A percentile compares a stretch with the other conserved stretches of the same genome.
Evolutionary conservation across 53 echinoderm and acorn worm species (phyloP).

Genomic region (Apostichopus leukothele): DNA sequence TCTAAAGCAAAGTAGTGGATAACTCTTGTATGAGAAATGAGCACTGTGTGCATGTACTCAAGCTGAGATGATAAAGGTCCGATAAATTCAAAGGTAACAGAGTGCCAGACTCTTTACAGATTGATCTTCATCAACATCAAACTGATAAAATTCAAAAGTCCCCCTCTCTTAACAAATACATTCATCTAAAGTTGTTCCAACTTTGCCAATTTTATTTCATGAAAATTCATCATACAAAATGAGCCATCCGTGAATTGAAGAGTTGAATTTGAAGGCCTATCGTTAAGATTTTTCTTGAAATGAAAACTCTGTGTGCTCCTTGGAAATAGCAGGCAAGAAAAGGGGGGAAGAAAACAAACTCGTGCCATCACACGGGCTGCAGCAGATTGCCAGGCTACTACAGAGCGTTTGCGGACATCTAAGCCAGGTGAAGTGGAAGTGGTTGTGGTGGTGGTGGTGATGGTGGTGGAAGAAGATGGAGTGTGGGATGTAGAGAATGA

Average conservation of each 20-base stretch:
- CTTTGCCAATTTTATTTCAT: too few species aligned
- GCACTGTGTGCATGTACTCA: too few species aligned
- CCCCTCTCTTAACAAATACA: too few species aligned
- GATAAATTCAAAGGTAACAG: too few species aligned
- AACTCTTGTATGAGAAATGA: too few species aligned
- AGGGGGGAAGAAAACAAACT: constrained; percentile 30
- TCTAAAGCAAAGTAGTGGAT: too few species aligned
- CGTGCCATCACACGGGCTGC: constrained; percentile 58
- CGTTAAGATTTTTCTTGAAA: too few species aligned
- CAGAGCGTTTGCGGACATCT: constrained; percentile 47
- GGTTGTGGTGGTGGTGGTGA: constrained; percentile 33
- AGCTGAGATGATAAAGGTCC: too few species aligned
- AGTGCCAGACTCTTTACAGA: too few species aligned
- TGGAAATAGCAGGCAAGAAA: not conserved
- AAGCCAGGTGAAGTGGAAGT: constrained; percentile 43
- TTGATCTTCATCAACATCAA: too few species aligned
- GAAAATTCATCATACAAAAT: not conserved
- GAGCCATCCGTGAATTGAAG: not conserved
- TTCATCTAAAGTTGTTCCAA: too few species aligned
- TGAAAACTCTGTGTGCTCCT: constrained; percentile 2
- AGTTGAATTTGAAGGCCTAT: not conserved
- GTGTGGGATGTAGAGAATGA: constrained; percentile 46
- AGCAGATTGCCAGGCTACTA: constrained; percentile 63
- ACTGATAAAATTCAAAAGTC: too few species aligned
- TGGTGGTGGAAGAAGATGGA: constrained; percentile 50